phyloP scores from a whole-genome alignment of 2,113 vertebrate genomes.

The Ancistrus triradiatus region DNA sequence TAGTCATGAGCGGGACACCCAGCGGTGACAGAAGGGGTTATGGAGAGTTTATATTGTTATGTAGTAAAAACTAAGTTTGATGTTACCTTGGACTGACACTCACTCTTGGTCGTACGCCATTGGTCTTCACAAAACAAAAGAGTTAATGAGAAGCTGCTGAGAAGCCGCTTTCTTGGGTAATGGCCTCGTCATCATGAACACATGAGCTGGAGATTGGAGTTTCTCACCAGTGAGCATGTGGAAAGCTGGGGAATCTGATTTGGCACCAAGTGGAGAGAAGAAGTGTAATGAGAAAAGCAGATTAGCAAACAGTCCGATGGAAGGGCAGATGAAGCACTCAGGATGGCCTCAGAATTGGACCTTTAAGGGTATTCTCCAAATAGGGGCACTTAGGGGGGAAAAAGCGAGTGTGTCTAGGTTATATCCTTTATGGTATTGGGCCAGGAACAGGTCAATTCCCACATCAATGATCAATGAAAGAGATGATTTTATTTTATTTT shows the following conservation, averaged over 20 bases:
- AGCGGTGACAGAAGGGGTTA: not conserved
- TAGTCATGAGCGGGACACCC: conserved; percentile 6
- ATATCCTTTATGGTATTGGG: no score
- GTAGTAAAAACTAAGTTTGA: conserved; percentile 22
- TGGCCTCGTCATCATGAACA: not conserved
- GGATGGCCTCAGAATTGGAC: conserved; percentile 8
- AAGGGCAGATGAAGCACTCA: conserved; percentile 25
- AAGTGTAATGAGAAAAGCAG: conserved; percentile 31
- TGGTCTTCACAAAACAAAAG: conserved; percentile 24
- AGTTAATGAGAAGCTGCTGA: conserved; percentile 24
- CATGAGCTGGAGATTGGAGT: conserved; percentile 29
- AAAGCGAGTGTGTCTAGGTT: no score
- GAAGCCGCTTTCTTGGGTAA: conserved; percentile 14
- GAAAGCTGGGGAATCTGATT: conserved; percentile 29
- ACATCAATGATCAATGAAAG: no score
- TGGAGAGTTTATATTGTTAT: not conserved
- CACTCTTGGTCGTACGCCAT: not conserved
- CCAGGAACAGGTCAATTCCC: no score
- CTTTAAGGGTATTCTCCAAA: no score
- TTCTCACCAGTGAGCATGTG: conserved; percentile 22
- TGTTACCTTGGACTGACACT: conserved; percentile 22
- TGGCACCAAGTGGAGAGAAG: conserved; percentile 18
- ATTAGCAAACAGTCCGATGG: conserved; percentile 17
- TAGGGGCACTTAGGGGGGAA: no score
- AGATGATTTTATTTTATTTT: no score